Evolutionary conservation across 1,140 invertebrate genomes (phyloP).

Genomic region (Ylistrum balloti): DNA sequence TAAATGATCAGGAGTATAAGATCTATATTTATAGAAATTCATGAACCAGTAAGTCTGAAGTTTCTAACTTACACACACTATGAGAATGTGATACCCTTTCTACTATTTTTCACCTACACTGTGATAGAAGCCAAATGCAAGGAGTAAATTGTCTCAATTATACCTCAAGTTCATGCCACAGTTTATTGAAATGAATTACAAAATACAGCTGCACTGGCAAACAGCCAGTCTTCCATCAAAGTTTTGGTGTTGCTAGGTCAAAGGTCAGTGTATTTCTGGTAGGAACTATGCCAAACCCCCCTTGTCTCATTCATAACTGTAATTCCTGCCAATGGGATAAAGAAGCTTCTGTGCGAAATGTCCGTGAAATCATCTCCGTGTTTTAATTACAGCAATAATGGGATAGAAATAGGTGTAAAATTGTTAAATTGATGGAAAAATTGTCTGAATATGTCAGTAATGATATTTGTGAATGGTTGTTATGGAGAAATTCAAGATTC

Average conservation of each 20-base stretch:
- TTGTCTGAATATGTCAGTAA: slow-evolving; percentile 3
- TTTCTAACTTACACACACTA: background rate
- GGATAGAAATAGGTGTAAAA: slow-evolving; percentile 39
- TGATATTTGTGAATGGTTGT: slow-evolving; percentile 19
- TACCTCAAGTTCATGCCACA: slow-evolving; percentile 25
- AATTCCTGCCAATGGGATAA: slow-evolving; percentile 32
- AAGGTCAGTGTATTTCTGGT: background rate
- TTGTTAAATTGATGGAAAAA: slow-evolving; percentile 36
- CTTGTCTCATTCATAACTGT: slow-evolving; percentile 18
- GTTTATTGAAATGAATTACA: slow-evolving; percentile 36
- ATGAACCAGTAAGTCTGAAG: background rate
- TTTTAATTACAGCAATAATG: slow-evolving; percentile 13
- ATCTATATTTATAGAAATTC: background rate
- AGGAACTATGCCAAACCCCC: background rate
- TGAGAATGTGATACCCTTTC: slow-evolving; percentile 21
- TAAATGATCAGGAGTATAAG: background rate
- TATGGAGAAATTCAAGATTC: background rate
- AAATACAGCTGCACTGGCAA: slow-evolving; percentile 32
- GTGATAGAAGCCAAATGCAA: background rate
- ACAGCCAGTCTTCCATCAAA: background rate
- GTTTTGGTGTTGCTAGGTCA: slow-evolving; percentile 18
- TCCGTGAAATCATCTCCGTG: slow-evolving; percentile 18
- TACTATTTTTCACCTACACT: slow-evolving; percentile 19
- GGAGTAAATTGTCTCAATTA: slow-evolving; percentile 39
- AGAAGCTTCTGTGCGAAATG: background rate